These are phyloP conservation scores for Sarcophaga variegata DNA, from an alignment of 2,888 invertebrate genomes.

Conservation along the genomic window DNA sequence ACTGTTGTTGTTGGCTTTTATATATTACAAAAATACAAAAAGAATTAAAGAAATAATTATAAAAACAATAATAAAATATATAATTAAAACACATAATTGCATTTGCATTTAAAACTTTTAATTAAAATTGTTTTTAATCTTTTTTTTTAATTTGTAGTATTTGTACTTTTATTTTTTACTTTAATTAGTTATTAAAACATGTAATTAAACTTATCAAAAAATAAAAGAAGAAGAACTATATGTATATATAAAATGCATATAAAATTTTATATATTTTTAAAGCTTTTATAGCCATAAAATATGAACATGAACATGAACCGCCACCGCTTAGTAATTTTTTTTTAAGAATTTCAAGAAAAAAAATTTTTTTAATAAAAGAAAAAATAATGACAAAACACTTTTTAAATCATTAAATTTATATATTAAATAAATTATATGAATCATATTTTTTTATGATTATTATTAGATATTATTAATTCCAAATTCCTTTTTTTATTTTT, in stretches of 20 bases:
- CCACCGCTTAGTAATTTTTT: constrained; percentile 65
- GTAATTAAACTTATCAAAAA: constrained; percentile 43
- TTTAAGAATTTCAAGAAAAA: constrained; percentile 4
- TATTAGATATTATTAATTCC: constrained; percentile 4
- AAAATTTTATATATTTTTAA: constrained; percentile 46
- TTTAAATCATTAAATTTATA: neutral
- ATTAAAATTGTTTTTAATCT: constrained; percentile 26
- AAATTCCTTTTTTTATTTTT: neutral
- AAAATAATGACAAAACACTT: neutral
- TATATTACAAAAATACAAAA: constrained; percentile 59
- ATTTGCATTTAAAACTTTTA: constrained; percentile 59
- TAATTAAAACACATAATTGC: constrained; percentile 29
- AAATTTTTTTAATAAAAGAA: constrained; percentile 18
- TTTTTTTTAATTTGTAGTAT: constrained; percentile 54
- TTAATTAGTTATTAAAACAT: constrained; percentile 54
- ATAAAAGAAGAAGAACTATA: constrained; percentile 5
- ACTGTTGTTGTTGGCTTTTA: constrained; percentile 70
- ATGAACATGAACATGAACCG: constrained; percentile 42
- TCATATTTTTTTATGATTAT: neutral
- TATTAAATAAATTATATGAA: neutral
- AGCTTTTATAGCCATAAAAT: constrained; percentile 42
- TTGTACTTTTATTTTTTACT: constrained; percentile 50
- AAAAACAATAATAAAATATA: constrained; percentile 5
- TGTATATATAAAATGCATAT: constrained; percentile 32
- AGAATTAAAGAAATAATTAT: constrained; percentile 33